Evolutionary conservation across 2,888 invertebrate species (phyloP).

Genomic region (Ennomos quercinarius): DNA sequence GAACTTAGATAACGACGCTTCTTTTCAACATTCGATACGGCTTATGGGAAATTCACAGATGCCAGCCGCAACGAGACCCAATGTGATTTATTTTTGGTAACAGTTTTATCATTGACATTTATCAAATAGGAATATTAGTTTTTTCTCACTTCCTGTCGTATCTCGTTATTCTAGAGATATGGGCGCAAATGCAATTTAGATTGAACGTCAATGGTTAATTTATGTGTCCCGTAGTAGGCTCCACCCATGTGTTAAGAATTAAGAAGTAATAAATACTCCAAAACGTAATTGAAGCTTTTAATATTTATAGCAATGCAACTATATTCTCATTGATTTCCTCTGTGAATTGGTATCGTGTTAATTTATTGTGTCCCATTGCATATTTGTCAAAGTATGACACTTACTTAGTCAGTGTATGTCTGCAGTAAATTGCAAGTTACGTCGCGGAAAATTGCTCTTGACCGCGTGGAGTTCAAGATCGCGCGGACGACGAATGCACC

Average conservation of each 20-base stretch:
- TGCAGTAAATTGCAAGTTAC: slow-evolving; percentile 24
- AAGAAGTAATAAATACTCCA: slow-evolving; percentile 39
- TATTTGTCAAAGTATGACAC: neutral
- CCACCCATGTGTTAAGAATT: slow-evolving; percentile 40
- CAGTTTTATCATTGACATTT: slow-evolving; percentile 34
- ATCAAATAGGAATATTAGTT: slow-evolving; percentile 36
- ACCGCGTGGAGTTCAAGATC: slow-evolving; percentile 76
- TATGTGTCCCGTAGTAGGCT: slow-evolving; percentile 30
- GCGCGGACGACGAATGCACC: slow-evolving; percentile 52
- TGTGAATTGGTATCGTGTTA: slow-evolving; percentile 36
- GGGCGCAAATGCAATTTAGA: slow-evolving; percentile 30
- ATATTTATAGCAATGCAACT: slow-evolving; percentile 38
- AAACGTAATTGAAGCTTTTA: slow-evolving; percentile 33
- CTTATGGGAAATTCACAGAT: slow-evolving; percentile 44
- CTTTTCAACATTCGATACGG: slow-evolving; percentile 42
- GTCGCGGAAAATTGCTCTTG: slow-evolving; percentile 61
- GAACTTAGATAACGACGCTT: slow-evolving; percentile 48
- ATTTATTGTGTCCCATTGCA: slow-evolving; percentile 17
- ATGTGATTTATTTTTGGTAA: slow-evolving; percentile 36
- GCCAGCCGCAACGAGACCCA: slow-evolving; percentile 23
- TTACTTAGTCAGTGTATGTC: slow-evolving; percentile 4
- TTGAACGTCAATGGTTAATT: slow-evolving; percentile 37
- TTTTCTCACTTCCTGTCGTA: slow-evolving; percentile 34
- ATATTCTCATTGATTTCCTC: slow-evolving; percentile 43
- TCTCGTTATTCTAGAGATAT: slow-evolving; percentile 29